Percentiles rank a stretch among this genome's conserved stretches.
Conservation (phyloP, 2,888 invertebrate genomes). For the Leptopilina drosophilae region DNA sequence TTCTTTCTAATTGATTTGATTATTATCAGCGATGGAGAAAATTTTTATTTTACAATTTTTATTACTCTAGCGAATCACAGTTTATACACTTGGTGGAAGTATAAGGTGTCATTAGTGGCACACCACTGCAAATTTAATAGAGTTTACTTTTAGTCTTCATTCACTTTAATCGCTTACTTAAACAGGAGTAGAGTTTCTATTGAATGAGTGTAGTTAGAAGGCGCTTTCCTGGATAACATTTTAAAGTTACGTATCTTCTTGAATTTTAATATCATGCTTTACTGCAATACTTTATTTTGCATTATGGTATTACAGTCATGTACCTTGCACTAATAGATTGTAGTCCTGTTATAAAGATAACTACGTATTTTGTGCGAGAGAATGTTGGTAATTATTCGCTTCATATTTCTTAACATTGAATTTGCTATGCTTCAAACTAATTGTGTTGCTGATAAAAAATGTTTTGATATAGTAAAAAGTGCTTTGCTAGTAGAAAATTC, state of each 20-base stretch:
- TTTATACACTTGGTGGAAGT: neutral
- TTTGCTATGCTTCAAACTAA: too few relatives aligned
- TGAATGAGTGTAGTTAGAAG: slow-evolving; percentile 5
- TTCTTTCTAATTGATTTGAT: too few relatives aligned
- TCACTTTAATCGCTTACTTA: slow-evolving; percentile 22
- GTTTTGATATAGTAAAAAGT: too few relatives aligned
- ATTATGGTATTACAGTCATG: slow-evolving; percentile 1
- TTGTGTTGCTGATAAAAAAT: too few relatives aligned
- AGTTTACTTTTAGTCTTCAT: slow-evolving; percentile 33
- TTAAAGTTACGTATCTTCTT: slow-evolving; percentile 13
- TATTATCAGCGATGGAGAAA: neutral
- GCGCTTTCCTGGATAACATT: slow-evolving; percentile 17
- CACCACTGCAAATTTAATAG: slow-evolving; percentile 24
- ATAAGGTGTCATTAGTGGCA: slow-evolving; percentile 25
- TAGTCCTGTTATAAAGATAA: slow-evolving; percentile 12
- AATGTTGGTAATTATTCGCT: too few relatives aligned
- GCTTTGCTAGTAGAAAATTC: too few relatives aligned
- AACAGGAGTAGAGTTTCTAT: slow-evolving; percentile 31
- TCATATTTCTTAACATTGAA: too few relatives aligned
- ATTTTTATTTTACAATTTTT: neutral
- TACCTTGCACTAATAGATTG: neutral
- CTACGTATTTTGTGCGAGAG: too few relatives aligned
- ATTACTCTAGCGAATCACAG: neutral
- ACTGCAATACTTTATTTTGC: slow-evolving; percentile 11
- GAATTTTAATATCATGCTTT: slow-evolving; percentile 24